Evolutionary conservation across 1,140 invertebrate species (phyloP).

Genomic region (Drosophila sucinea): DNA sequence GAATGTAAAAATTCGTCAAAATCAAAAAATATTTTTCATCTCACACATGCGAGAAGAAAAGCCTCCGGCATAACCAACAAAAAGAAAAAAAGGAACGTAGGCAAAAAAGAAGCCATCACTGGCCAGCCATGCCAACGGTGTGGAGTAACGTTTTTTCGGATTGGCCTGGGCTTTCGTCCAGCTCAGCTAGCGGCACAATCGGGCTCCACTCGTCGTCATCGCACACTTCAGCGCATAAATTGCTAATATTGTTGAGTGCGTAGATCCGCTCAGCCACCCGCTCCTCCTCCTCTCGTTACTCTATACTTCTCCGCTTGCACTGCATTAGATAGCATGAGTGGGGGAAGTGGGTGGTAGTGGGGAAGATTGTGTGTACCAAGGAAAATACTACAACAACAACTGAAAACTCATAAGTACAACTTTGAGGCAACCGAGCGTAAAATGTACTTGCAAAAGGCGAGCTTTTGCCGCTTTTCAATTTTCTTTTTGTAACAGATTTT

Average conservation of each 20-base stretch:
- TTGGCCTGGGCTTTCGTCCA: conserved; percentile 13
- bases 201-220: conserved; percentile 23
- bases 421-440: conserved; percentile 53
- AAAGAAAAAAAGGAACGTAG: background rate
- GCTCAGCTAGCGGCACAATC: conserved; percentile 26
- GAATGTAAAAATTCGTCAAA: conserved; percentile 70
- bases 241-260: conserved; percentile 78
- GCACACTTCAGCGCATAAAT: conserved; percentile 76
- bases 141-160: background rate
- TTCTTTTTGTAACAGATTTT: conserved; percentile 53
- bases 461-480: conserved; percentile 5
- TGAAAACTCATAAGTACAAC: conserved; percentile 63
- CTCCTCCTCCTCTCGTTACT: background rate
- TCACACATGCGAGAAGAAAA: conserved; percentile 9
- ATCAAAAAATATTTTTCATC: conserved; percentile 32
- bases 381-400: conserved; percentile 26
- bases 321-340: conserved; percentile 59
- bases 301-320: conserved; percentile 22
- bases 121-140: background rate
- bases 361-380: background rate
- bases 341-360: conserved; percentile 3
- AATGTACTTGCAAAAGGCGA: conserved; percentile 43
- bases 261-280: conserved; percentile 27
- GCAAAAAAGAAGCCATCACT: background rate
- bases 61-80: conserved; percentile 7